A percentile compares a stretch with the other conserved stretches of the same genome.
Conservation (phyloP, 2,888 invertebrate genomes). For the Caenorhabditis auriculariae region DNA sequence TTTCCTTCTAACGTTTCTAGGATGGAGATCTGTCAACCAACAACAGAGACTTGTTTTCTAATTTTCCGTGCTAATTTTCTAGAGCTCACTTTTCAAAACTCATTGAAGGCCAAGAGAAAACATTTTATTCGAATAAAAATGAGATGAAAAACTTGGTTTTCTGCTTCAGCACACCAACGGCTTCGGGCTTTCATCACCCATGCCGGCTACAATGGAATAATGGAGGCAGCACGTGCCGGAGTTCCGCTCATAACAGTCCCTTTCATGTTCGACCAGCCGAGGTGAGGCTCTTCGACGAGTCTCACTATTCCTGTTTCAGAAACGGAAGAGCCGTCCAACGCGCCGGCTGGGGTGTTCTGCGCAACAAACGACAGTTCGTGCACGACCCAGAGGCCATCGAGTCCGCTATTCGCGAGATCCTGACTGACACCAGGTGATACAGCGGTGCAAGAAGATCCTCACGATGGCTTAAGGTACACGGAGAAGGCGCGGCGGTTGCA, state of each 20-base stretch:
- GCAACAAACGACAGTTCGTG: slow-evolving; percentile 11
- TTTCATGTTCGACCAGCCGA: slow-evolving; percentile 37
- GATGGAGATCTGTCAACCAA: no score
- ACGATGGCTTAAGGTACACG: slow-evolving; percentile 22
- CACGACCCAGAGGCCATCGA: slow-evolving; percentile 14
- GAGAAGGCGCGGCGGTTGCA: slow-evolving; percentile 26
- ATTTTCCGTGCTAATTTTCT: no score
- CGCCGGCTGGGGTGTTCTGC: slow-evolving; percentile 18
- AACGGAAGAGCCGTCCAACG: slow-evolving; percentile 13
- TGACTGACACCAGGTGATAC: slow-evolving; percentile 7
- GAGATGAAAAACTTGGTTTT: background rate
- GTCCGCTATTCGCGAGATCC: slow-evolving; percentile 12
- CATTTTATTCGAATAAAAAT: background rate
- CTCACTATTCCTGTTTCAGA: background rate
- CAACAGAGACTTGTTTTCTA: no score
- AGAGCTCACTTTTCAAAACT: no score
- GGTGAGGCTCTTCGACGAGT: slow-evolving; percentile 9
- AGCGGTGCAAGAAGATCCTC: no score
- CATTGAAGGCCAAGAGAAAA: no score
- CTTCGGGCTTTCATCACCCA: slow-evolving; percentile 52
- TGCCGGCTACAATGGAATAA: slow-evolving; percentile 54
- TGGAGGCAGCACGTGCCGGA: slow-evolving; percentile 48
- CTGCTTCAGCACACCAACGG: slow-evolving; percentile 35
- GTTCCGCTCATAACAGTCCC: slow-evolving; percentile 43
- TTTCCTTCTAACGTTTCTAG: no score